phyloP scores from a whole-genome alignment of 2,888 invertebrate genomes.

The Caenorhabditis becei region DNA sequence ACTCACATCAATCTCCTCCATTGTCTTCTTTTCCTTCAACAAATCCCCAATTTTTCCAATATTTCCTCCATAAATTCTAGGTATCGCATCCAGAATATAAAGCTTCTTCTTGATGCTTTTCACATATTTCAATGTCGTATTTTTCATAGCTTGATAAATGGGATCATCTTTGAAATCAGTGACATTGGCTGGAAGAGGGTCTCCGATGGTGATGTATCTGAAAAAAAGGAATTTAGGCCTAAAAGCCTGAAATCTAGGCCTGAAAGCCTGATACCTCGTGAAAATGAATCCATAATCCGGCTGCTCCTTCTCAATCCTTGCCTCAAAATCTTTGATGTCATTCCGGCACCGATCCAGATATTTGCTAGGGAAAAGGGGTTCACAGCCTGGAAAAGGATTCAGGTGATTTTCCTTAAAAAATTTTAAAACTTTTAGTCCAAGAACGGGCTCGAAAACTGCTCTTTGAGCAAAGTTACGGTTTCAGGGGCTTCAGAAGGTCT shows the following conservation, averaged over 20 bases:
- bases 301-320: not conserved
- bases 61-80: not conserved
- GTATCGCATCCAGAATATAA: conserved; percentile 23
- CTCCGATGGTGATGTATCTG: not conserved
- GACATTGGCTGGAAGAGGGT: not conserved
- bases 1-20: conserved; percentile 24
- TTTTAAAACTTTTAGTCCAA: too few species aligned
- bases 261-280: too few species aligned
- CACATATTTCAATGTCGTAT: conserved; percentile 16
- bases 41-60: conserved; percentile 10
- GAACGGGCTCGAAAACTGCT: too few species aligned
- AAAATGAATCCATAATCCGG: conserved; percentile 38
- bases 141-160: conserved; percentile 24
- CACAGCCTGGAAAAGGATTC: too few species aligned
- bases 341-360: not conserved
- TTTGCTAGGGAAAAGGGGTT: conserved; percentile 11
- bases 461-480: too few species aligned
- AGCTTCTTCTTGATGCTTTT: conserved; percentile 21
- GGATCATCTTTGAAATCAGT: not conserved
- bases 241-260: too few species aligned
- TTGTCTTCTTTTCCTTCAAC: conserved; percentile 6
- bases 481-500: too few species aligned
- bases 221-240: too few species aligned
- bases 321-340: conserved; percentile 28
- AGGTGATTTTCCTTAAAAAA: too few species aligned